Evolutionary conservation across 2,888 invertebrate genomes (phyloP), one percentile per base, ranked within the genome.

Genomic region (Dicroscelio sp.): DNA sequence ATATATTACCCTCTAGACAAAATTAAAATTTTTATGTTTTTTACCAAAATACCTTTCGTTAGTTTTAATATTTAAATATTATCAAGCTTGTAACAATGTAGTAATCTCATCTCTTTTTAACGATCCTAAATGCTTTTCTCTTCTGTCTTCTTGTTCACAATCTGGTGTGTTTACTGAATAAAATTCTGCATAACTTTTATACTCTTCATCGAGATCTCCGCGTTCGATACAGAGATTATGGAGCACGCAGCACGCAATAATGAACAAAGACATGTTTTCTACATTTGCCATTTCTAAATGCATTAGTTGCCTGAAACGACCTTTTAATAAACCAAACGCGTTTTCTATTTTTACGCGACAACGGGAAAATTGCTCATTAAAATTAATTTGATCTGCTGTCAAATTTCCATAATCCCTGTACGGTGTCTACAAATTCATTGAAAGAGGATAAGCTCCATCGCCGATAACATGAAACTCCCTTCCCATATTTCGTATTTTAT

Each of bases 91-190:
- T n/a, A 67, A 67, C 67, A 67, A 33, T n/a, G n/a, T 12, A 4
- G 67, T 17, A 67, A 67, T 67, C n/a, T 67, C 67, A 35, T 67
- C 67, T 35, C 67, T 23, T n/a, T 67, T 67, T 35, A 67, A 67
- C 2, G 67, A 67, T 67, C 67, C 67, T 6, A 67, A n/a, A 33
- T 35, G 67, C 35, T 67, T 31, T 35, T 67, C 33, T 67, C 67
- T 67, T 35, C 67, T 67, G 35, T 67, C 67, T 20, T 67, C n/a
- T 33, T 67, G 10, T 67, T 67, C 67, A 67, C 5, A 31, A 35
- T 67, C 31, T 33, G 67, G 67, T 33, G 67, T 35, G 33, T 67
- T 35, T 3, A n/a, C 33, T n/a, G n/a, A n/a, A 20, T 67, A 35
- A 23, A 33, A 4, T 35, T 55, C 55, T 8, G 12, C 55, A 23